Conservation (phyloP, 2,797 vertebrate species). For the Pterois miles region DNA sequence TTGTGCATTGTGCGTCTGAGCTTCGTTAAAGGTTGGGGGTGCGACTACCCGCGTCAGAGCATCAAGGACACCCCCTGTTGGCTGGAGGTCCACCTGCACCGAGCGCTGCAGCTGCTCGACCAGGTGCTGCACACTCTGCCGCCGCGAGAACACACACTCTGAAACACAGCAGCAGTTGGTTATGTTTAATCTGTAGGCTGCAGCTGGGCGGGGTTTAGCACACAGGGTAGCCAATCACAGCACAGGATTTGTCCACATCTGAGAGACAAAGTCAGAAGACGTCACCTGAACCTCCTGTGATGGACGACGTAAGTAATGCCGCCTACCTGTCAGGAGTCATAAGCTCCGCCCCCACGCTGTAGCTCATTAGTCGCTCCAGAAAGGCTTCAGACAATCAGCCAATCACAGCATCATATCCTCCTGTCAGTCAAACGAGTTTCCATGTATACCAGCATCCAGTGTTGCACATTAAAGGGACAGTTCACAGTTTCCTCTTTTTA, state of each 20-base stretch:
- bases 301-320: neutral
- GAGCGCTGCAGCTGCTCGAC: slow-evolving; percentile 85
- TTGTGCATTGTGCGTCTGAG: slow-evolving; percentile 85
- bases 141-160: slow-evolving; percentile 36
- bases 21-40: slow-evolving; percentile 89
- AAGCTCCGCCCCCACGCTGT: neutral
- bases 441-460: slow-evolving; percentile 14
- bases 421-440: slow-evolving; percentile 21
- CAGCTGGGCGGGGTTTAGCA: neutral
- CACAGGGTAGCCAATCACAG: neutral
- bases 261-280: neutral
- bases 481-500: neutral
- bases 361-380: slow-evolving; percentile 7
- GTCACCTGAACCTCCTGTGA: neutral
- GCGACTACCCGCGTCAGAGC: slow-evolving; percentile 84
- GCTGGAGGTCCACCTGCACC: slow-evolving; percentile 87
- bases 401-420: neutral
- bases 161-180: neutral
- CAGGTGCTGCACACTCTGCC: slow-evolving; percentile 87
- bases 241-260: neutral
- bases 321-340: neutral
- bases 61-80: slow-evolving; percentile 89
- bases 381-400: slow-evolving; percentile 40
- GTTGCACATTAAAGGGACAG: neutral
- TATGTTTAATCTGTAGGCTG: neutral